Base-by-base conservation (phyloP, 1,140 invertebrate genomes). In the Leptinotarsa undecemlineata region DNA sequence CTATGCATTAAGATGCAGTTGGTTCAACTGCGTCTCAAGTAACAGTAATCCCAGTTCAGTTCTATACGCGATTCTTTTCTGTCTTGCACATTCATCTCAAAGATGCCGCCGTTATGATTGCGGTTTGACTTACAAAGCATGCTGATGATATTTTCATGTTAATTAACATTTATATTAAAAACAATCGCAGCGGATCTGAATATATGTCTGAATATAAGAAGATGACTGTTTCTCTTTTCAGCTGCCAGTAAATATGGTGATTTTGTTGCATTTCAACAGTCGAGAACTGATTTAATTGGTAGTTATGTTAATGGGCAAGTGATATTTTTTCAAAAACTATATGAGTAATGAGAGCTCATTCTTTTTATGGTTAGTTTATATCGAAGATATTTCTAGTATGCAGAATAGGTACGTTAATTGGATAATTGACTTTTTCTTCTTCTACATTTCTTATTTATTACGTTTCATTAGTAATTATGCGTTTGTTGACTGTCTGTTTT, bases 81-180 rank as follows among this genome's bases (percentile, higher is more conserved):
- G 51, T 57, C 51, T 57, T 57, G 15, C 51, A 57, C n/a, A 57
- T 57, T 57, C n/a, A 68, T 72, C 64, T 72, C 62, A 72, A 63
- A 72, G 71, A 72, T 47, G 57, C 71, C 71, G 71, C 71, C 63
- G 60, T 21, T 72, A 64, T 64, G 71, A 64, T 72, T 64, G 61
- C 71, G 61, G 61, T 63, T 15, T 64, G 60, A 64, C 71, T 72
- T 20, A 20, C 62, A 72, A 72, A 72, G 71, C n/a, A 69, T 69
- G 48, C 68, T 69, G 68, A 72, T 64, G 51, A 72, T 61, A 64
- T 66, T 72, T 64, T 42, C 60, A 20, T 64, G 23, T 64, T 72
- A 72, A 72, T 72, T 72, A 72, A 63, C 71, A 72, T 63, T 64
- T 63, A 72, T 72, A 72, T 72, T 72, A 66, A 72, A 72, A 72